Conservation (phyloP, 2,888 invertebrate species). For the Lycophotia porphyrea region DNA sequence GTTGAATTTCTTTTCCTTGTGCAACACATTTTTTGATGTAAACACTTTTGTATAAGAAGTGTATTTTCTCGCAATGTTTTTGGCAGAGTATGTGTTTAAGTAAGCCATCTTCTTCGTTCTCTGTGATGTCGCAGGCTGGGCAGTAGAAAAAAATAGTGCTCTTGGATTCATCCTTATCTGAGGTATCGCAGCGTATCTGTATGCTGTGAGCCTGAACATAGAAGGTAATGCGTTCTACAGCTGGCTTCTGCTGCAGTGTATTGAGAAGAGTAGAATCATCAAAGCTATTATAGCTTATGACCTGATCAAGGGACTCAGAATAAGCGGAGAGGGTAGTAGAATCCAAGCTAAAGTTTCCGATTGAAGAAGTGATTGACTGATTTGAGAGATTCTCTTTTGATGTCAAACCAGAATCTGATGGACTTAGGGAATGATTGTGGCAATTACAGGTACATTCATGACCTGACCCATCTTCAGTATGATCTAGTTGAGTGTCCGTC, state of each 20-base stretch:
- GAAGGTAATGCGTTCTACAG: slow-evolving; percentile 85
- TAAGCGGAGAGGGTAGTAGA: slow-evolving; percentile 83
- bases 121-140: slow-evolving; percentile 77
- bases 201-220: slow-evolving; percentile 87
- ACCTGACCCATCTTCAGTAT: slow-evolving; percentile 40
- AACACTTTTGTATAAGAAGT: slow-evolving; percentile 86
- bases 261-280: slow-evolving; percentile 80
- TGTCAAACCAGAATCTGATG: slow-evolving; percentile 78
- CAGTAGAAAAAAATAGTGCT: slow-evolving; percentile 80
- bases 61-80: slow-evolving; percentile 84
- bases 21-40: slow-evolving; percentile 86
- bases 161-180: slow-evolving; percentile 73
- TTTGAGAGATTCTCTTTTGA: slow-evolving; percentile 76
- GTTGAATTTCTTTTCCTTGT: slow-evolving; percentile 83
- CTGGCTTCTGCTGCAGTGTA: slow-evolving; percentile 81
- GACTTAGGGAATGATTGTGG: slow-evolving; percentile 67
- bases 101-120: slow-evolving; percentile 80
- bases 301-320: slow-evolving; percentile 84
- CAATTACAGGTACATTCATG: slow-evolving; percentile 77
- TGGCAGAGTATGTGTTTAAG: slow-evolving; percentile 82
- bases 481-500: slow-evolving; percentile 38
- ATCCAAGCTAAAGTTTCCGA: slow-evolving; percentile 85
- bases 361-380: slow-evolving; percentile 83
- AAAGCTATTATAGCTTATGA: slow-evolving; percentile 85
- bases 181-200: slow-evolving; percentile 77